A percentile compares a stretch with the other conserved stretches of the same genome.
Evolutionary conservation across 2,113 vertebrate genomes (phyloP).

Genomic region (Ellobius talpinus): DNA sequence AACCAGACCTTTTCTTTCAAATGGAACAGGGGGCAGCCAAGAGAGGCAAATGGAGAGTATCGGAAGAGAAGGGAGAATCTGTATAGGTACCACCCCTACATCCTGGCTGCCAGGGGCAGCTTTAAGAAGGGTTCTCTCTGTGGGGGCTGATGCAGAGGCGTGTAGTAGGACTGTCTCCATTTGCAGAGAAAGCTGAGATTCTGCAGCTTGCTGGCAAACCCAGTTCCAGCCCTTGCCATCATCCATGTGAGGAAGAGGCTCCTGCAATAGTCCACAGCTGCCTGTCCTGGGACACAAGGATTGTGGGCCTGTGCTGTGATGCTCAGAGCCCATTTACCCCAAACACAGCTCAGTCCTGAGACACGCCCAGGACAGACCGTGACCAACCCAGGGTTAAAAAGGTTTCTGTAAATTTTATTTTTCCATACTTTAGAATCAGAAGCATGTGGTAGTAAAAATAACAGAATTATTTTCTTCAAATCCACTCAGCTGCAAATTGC

Average conservation of each 20-base stretch:
- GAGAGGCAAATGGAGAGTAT: background rate
- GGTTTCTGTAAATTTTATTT: slow-evolving; percentile 88
- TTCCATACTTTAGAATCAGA: slow-evolving; percentile 85
- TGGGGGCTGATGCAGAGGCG: background rate
- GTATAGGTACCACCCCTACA: background rate
- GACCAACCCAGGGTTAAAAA: slow-evolving; percentile 79
- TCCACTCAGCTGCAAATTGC: slow-evolving; percentile 64
- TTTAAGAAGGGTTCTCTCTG: background rate
- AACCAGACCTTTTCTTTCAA: background rate
- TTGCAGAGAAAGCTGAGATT: background rate
- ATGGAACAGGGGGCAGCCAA: background rate
- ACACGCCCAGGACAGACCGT: background rate
- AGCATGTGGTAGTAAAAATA: slow-evolving; percentile 88
- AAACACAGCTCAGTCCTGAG: fast-evolving
- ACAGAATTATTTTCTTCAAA: slow-evolving; percentile 85
- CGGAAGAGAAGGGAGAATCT: background rate
- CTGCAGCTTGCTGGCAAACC: background rate
- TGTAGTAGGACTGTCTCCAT: background rate
- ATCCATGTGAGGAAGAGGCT: background rate
- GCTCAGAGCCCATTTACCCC: background rate
- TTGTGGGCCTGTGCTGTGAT: too few species aligned
- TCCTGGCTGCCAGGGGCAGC: background rate
- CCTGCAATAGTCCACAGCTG: background rate
- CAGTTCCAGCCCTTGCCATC: background rate
- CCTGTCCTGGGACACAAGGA: too few species aligned